These are phyloP conservation scores for Poecile atricapillus DNA, from an alignment of 2,113 vertebrate genomes.

Conservation along the genomic window DNA sequence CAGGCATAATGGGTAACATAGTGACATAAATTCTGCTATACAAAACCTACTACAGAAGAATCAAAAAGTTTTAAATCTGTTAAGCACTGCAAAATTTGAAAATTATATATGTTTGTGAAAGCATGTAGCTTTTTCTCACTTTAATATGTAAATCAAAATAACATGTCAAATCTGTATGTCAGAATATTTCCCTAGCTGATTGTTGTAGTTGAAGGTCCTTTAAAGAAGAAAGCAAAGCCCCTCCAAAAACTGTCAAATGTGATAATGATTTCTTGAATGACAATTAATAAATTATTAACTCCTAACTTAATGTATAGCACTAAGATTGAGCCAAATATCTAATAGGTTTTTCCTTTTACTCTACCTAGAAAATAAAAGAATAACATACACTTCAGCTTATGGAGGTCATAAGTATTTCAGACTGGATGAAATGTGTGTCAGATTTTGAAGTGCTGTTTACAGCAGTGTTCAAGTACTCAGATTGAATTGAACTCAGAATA, in stretches of 20 bases:
- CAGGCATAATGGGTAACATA: neutral
- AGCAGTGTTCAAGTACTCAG: neutral
- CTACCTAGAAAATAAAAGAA: neutral
- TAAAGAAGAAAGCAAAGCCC: conserved; percentile 10
- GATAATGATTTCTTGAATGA: neutral
- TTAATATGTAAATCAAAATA: neutral
- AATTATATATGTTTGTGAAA: neutral
- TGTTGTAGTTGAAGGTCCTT: neutral
- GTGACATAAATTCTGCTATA: neutral
- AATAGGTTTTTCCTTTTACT: neutral
- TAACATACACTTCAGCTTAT: neutral
- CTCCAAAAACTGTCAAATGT: neutral
- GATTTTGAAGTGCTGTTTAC: neutral
- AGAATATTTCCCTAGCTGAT: neutral
- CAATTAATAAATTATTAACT: conserved; percentile 40
- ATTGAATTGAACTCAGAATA: neutral
- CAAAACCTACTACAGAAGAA: neutral
- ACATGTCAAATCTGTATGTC: neutral
- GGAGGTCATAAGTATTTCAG: neutral
- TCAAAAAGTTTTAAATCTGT: neutral
- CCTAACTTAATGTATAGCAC: neutral
- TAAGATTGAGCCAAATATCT: neutral
- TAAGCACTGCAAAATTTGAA: neutral
- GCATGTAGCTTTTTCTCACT: neutral
- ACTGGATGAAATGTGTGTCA: neutral